Evolutionary conservation across 2,888 invertebrate species (phyloP).

Genomic region (Pyrocoelia pectoralis): DNA sequence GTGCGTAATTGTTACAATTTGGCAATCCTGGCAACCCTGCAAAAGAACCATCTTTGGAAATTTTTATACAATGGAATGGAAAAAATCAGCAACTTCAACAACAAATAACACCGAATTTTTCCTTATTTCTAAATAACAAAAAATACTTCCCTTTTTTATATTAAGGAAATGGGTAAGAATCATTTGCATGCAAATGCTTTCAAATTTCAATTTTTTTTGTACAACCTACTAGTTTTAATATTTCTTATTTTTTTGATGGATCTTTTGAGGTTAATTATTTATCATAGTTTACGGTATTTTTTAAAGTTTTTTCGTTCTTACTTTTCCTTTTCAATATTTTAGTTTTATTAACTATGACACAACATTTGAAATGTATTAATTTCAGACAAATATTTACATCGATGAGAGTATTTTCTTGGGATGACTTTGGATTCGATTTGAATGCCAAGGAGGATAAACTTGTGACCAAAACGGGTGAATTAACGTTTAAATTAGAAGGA

Average conservation of each 20-base stretch:
- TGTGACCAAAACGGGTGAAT: conserved; percentile 45
- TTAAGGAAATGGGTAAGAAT: conserved; percentile 32
- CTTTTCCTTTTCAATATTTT: conserved; percentile 26
- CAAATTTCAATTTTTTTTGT: conserved; percentile 19
- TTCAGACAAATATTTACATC: conserved; percentile 50
- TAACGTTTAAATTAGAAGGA: conserved; percentile 40
- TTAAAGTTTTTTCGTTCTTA: conserved; percentile 17
- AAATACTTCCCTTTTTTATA: conserved; percentile 15
- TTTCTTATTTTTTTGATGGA: conserved; percentile 34
- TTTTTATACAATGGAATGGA: conserved; percentile 15
- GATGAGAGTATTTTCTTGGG: conserved; percentile 53
- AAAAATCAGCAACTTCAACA: conserved; percentile 29
- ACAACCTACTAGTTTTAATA: conserved; percentile 28
- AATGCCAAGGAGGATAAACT: conserved; percentile 48
- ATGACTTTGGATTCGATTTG: conserved; percentile 49
- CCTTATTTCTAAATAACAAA: conserved; percentile 17
- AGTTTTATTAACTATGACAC: conserved; percentile 14
- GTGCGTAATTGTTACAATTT: not conserved
- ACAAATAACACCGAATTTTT: conserved; percentile 23
- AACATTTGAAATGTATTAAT: conserved; percentile 29
- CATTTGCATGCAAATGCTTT: not conserved
- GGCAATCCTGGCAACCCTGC: not conserved
- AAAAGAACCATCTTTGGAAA: not conserved
- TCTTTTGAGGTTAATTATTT: conserved; percentile 43
- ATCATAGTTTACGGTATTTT: conserved; percentile 29